Percentiles rank a stretch among this genome's conserved stretches.
These are phyloP conservation scores for Cardinalis cardinalis DNA, from an alignment of 2,113 vertebrate species.

Conservation along the genomic window DNA sequence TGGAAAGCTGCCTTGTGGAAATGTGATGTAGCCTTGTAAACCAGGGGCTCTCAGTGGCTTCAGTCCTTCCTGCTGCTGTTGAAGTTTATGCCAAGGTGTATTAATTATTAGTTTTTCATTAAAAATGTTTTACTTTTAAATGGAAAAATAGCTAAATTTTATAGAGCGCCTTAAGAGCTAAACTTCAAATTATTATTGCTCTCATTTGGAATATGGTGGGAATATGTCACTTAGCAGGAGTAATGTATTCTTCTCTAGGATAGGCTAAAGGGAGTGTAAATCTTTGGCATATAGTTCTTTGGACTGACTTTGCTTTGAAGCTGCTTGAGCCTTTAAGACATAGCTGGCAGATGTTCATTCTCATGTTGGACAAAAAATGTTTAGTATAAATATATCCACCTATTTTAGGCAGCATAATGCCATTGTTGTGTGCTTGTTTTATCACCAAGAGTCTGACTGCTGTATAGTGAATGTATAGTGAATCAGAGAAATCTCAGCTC, in stretches of 20 bases:
- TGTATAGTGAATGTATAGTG: background rate
- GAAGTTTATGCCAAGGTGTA: background rate
- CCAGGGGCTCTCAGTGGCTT: background rate
- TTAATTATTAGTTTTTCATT: background rate
- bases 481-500: conserved; percentile 10
- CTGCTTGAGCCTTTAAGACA: background rate
- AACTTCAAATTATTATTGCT: background rate
- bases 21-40: background rate
- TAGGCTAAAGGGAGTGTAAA: background rate
- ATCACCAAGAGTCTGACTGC: background rate
- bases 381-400: background rate
- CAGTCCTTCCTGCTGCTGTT: background rate
- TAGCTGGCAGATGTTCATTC: conserved; percentile 3
- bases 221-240: background rate
- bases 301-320: background rate
- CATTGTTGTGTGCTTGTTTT: background rate
- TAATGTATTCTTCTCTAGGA: background rate
- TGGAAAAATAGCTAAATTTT: background rate
- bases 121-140: background rate
- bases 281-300: background rate
- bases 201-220: background rate
- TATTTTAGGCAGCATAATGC: conserved; percentile 16
- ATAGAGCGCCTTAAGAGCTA: background rate
- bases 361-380: background rate
- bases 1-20: background rate